These are phyloP conservation scores for Suricata suricatta DNA, from an alignment of 2,113 vertebrate species.

Conservation along the genomic window DNA sequence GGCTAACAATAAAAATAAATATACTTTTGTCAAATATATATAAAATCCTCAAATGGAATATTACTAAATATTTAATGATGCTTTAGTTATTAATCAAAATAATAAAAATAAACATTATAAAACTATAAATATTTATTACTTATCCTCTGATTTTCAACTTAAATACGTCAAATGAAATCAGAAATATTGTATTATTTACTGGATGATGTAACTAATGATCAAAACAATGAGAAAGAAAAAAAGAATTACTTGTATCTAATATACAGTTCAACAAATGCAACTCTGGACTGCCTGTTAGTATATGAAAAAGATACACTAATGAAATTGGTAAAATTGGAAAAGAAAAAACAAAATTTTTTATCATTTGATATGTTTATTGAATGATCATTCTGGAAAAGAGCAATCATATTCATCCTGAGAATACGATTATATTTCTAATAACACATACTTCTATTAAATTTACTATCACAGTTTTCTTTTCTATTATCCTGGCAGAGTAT, in stretches of 20 bases:
- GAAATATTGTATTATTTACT: not conserved
- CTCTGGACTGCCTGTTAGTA: not conserved
- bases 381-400: not conserved
- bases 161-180: not conserved
- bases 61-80: not conserved
- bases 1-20: not conserved
- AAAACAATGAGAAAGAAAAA: not conserved
- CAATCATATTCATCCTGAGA: not conserved
- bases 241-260: not conserved
- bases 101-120: not conserved
- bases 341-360: not conserved
- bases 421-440: not conserved
- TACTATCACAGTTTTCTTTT: not conserved
- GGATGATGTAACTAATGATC: not conserved
- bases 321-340: not conserved
- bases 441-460: not conserved
- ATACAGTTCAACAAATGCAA: not conserved
- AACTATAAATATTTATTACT: not conserved
- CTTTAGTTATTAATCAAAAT: not conserved
- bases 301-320: not conserved
- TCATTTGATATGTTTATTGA: conserved; percentile 1
- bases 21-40: not conserved
- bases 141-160: not conserved
- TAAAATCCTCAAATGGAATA: not conserved
- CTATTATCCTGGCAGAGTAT: not conserved